Percentiles rank a stretch among this genome's conserved stretches.
Conservation (phyloP, 64 coral and sea anemone genomes). For the Stichodactyla helianthus region DNA sequence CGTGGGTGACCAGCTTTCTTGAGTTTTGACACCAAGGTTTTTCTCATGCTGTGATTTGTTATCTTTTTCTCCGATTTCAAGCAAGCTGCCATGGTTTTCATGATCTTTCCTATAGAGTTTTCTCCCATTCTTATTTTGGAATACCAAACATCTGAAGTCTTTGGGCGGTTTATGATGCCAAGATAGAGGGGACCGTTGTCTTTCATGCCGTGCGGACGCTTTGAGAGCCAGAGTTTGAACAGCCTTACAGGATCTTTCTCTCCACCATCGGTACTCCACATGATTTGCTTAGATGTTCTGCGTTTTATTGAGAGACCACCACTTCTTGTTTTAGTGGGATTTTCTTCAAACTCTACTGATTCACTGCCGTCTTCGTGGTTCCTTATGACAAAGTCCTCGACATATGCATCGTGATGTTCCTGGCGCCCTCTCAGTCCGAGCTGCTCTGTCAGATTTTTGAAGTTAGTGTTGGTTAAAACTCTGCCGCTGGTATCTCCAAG, state of each 20-base stretch:
- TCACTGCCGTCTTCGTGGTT: background rate
- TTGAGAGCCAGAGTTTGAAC: constrained; percentile 27
- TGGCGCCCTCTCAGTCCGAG: too few relatives aligned
- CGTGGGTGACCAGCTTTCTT: constrained; percentile 28
- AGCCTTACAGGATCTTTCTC: constrained; percentile 36
- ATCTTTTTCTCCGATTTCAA: constrained; percentile 3
- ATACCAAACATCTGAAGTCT: constrained; percentile 32
- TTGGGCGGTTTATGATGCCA: background rate
- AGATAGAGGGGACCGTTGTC: constrained; percentile 30
- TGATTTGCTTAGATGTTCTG: constrained; percentile 2
- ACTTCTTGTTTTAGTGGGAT: constrained; percentile 34
- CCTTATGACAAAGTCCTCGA: constrained; percentile 5
- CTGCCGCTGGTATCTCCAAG: constrained; percentile 29
- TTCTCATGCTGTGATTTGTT: constrained; percentile 37
- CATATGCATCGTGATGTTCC: background rate
- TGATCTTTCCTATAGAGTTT: constrained; percentile 7
- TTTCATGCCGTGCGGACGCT: constrained; percentile 4
- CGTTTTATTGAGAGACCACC: constrained; percentile 18
- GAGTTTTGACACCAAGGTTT: too few relatives aligned
- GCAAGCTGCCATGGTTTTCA: constrained; percentile 8
- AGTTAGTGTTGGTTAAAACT: constrained; percentile 52
- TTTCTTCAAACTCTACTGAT: constrained; percentile 9
- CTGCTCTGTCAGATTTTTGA: constrained; percentile 24
- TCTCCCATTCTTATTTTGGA: constrained; percentile 19
- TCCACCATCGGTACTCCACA: constrained; percentile 34